Base-by-base conservation (phyloP, 2,113 vertebrate genomes). In the Ramphastos sulfuratus region DNA sequence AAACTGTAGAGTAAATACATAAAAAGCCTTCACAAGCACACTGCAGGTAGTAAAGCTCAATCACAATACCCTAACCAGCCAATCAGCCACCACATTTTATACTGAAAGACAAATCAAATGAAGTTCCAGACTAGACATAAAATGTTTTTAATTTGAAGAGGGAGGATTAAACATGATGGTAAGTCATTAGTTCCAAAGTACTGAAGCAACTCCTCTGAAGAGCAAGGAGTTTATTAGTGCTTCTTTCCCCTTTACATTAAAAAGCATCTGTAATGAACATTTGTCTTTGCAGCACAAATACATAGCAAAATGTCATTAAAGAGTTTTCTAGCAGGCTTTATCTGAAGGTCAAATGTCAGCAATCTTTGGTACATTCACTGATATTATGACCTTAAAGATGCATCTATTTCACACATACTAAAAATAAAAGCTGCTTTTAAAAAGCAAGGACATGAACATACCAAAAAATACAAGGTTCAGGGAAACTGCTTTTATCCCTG, bases 51-150 rank as follows among this genome's bases (percentile, higher is more conserved):
- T 50, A n/a, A 84, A 92, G 37, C 21, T 54, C 71, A 75, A 33
- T 21, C 25, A 4, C 13, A 72, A 28, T 24, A 75, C 3, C 63
- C 44, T 24, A 85, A 85, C 10, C 25, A 87, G 23, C 7, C 5
- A 0, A 8, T 44, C 31, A 35, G 37, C 46, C 54, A 65, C 33
- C n/a, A 42, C 0, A 0, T 21, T 21, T 72, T 0, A 0, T 44
- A 52, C 42, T 72, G 23, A 24, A 66, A 87, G 12, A 79, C 15
- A 80, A 82, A 76, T 8, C 3, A 54, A 93, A 72, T 0, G 1
- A 33, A 82, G 35, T 35, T 70, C 39, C 71, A 94, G 18, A 66
- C 3, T 15, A 85, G 35, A 5, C 30, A 91, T 24, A 73, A 63
- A 94, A 70, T 7, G 6, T 7, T 58, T 63, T 55, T 63, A 25